Base-by-base conservation (phyloP, 1,140 invertebrate species). In the Lucilia cuprina region DNA sequence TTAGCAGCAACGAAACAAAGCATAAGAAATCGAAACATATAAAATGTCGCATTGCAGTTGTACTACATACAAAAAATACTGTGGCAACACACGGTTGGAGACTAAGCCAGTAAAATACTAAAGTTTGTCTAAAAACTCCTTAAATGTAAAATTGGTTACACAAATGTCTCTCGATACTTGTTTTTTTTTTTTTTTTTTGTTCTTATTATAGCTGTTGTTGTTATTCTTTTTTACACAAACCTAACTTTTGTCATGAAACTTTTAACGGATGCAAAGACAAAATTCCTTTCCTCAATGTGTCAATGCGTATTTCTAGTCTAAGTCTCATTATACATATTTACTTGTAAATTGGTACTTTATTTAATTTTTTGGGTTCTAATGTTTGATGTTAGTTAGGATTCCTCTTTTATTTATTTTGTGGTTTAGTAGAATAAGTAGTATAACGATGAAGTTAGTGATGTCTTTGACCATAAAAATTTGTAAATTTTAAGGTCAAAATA, bases 11-110 rank as follows among this genome's bases (percentile, higher is more conserved):
- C 19, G 19, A 21, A 49, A 78, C 25, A 75, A 30, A 17, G 74
- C 7, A n/a, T 34, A 19, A 41, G n/a, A 49, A 49, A 49, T 19
- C 19, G 41, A 80, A 80, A 25, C 77, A 80, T 49, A 50, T 50
- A 80, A 80, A 80, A 80, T 80, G 77, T 80, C 77, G 77, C 77
- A 80, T 80, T 80, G 77, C 77, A 80, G 77, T 70, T 70, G 19
- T 49, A 49, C 77, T 49, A 47, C 41, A 49, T 49, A 49, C 77
- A 70, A 70, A 21, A 70, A 70, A 70, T 21, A 70, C n/a, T 70
- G 17, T 70, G 19, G 17, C 65, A 21, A 12, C 7, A 7, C 8
- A 70, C n/a, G 14, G 50, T 2, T 60, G 17, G 50, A 60, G 50
- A 60, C 4, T 41, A 30, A 60, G 50, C 3, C 7, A 70, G 65